Evolutionary conservation across 2,797 vertebrate species (phyloP).

Genomic region (Kryptopterus vitreolus): DNA sequence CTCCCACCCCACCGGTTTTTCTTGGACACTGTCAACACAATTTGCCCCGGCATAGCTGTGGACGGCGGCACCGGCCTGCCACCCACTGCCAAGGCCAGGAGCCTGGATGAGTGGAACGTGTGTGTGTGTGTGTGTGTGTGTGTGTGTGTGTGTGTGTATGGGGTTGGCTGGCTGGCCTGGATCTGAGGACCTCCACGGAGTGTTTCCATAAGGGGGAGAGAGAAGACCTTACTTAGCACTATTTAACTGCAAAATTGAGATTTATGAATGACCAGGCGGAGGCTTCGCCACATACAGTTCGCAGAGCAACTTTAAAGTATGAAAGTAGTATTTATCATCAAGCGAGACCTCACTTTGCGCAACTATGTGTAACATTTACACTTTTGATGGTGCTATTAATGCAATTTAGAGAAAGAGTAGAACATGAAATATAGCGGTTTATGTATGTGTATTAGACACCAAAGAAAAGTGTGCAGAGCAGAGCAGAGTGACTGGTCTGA

Average conservation of each 20-base stretch:
- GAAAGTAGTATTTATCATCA: conserved; percentile 46
- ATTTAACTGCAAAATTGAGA: conserved; percentile 54
- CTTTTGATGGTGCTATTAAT: conserved; percentile 36
- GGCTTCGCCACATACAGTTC: conserved; percentile 32
- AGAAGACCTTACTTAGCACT: conserved; percentile 54
- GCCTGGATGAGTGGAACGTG: conserved; percentile 31
- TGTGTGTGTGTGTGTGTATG: conserved; percentile 15
- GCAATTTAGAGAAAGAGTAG: conserved; percentile 23
- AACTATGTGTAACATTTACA: conserved; percentile 33
- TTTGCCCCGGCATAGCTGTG: conserved; percentile 49
- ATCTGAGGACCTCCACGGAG: conserved; percentile 51
- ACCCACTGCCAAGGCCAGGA: conserved; percentile 54
- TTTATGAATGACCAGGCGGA: conserved; percentile 56
- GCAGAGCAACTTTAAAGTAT: conserved; percentile 48
- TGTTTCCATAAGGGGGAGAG: conserved; percentile 53
- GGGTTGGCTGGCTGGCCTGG: conserved; percentile 42
- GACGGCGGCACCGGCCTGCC: conserved; percentile 48
- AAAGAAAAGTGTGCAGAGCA: background rate
- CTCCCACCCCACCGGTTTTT: conserved; percentile 37
- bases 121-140: conserved; percentile 17
- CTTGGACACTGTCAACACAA: conserved; percentile 48
- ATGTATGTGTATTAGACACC: conserved; percentile 2
- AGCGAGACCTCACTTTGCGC: conserved; percentile 24
- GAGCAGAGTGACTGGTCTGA: background rate
- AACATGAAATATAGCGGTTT: conserved; percentile 28